These are phyloP conservation scores for Porphyrio hochstetteri DNA, from an alignment of 2,113 vertebrate species.

Conservation along the genomic window DNA sequence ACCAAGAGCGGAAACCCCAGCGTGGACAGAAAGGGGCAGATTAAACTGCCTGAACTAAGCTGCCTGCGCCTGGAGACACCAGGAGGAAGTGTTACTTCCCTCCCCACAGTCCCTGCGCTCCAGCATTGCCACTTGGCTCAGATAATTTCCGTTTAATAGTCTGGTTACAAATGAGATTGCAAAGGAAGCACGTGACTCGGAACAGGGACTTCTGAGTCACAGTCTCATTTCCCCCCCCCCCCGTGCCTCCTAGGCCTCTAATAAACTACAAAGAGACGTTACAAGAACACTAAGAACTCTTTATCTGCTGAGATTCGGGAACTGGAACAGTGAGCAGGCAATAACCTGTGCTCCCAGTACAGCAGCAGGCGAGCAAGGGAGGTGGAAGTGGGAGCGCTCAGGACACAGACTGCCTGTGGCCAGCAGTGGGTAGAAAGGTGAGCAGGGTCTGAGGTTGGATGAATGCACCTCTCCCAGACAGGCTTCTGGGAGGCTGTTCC, in stretches of 20 bases:
- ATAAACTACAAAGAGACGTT: conserved; percentile 49
- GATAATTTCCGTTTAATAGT: conserved; percentile 50
- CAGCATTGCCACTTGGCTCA: not conserved
- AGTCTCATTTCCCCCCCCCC: conserved; percentile 25
- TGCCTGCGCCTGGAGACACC: not conserved
- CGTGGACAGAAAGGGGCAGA: not conserved
- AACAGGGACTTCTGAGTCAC: conserved; percentile 28
- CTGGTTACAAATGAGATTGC: not conserved
- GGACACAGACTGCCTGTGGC: not conserved
- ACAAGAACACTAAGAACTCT: conserved; percentile 20
- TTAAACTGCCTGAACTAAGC: not conserved
- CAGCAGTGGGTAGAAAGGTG: not conserved
- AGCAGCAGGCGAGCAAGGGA: not conserved
- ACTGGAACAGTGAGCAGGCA: not conserved
- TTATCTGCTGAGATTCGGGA: conserved; percentile 53
- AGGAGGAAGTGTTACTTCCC: not conserved
- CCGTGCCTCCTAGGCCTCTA: conserved; percentile 36
- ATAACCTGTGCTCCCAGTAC: not conserved
- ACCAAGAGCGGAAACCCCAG: not conserved
- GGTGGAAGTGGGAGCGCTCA: not conserved
- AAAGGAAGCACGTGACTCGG: not conserved
- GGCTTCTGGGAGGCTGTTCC: not conserved
- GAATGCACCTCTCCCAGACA: not conserved
- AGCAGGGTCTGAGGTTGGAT: not conserved
- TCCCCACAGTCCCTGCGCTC: not conserved